Base-by-base conservation (phyloP, 2,888 invertebrate species). In the Loripinus fragilis region DNA sequence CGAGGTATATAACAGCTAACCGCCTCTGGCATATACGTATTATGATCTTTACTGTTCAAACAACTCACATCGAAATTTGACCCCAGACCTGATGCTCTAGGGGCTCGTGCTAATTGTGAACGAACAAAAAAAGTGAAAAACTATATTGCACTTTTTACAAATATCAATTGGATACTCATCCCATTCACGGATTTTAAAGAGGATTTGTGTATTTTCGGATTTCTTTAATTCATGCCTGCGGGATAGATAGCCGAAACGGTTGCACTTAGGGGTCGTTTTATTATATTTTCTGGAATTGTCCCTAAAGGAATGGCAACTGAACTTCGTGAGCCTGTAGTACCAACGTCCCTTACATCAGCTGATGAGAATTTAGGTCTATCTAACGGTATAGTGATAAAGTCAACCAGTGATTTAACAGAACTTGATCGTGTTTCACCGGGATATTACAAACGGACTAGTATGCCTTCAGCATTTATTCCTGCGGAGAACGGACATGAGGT, bases 401-500 rank as follows among this genome's bases (percentile, higher is more conserved):
- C 68, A 12, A 77, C 68, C 73, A 81, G 84, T 52, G 81, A 80
- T 41, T 76, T 84, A 48, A 84, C 84, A 20, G 81, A 75, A 67
- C 55, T 84, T 33, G 81, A 84, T 71, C 65, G 84, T 25, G 84
- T 86, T 52, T 86, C 86, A 15, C 86, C 86, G 17, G 73, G 72
- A 17, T 85, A 75, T 67, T 85, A 87, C 33, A 83, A 85, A 76
- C 80, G 81, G 33, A 73, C 80, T 71, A 81, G 67, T 45, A 86
- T 87, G 88, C 87, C 87, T 77, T 78, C 87, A 42, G 85, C 87
- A 30, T 87, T 80, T 68, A 86, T 86, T 28, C 64, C 82, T 28
- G 65, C 80, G 8, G 86, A 85, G 15, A 73, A 78, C 15, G 68
- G 68, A 45, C 69, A 65, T 20, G 78, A 78, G 78, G 78, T 78